These are phyloP conservation scores for Eurois occulta DNA, from an alignment of 2,888 invertebrate genomes.

Conservation along the genomic window DNA sequence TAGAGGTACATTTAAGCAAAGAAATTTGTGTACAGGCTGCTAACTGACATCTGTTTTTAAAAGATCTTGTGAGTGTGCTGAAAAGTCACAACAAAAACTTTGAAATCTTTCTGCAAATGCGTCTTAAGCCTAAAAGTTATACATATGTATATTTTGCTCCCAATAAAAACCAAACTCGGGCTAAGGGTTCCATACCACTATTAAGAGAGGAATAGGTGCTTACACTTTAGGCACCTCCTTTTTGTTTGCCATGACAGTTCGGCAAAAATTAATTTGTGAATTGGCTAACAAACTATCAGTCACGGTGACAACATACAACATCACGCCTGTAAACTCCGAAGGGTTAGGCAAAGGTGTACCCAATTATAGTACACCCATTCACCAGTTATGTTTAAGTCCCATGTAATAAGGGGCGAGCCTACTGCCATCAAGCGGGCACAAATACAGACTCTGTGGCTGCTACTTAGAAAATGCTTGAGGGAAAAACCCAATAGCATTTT, in stretches of 20 bases:
- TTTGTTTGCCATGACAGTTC: neutral
- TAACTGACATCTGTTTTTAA: no score
- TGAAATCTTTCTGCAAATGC: neutral
- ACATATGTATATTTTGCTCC: no score
- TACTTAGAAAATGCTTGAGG: no score
- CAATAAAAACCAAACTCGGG: neutral
- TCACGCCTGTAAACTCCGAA: no score
- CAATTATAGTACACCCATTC: no score
- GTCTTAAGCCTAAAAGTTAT: neutral
- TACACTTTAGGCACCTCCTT: neutral
- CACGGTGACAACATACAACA: neutral
- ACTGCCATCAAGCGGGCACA: no score
- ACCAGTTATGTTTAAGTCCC: no score
- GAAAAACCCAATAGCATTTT: no score
- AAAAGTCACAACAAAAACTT: neutral
- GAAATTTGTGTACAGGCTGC: neutral
- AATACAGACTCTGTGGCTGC: no score
- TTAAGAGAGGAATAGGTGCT: neutral
- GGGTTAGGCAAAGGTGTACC: no score
- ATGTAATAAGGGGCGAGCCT: no score
- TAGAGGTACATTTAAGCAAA: constrained; percentile 5
- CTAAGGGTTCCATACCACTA: neutral
- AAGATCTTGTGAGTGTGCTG: neutral
- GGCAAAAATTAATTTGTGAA: neutral
- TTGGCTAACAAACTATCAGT: neutral